phyloP scores from a whole-genome alignment of 2,888 invertebrate species.

The Acholoe squamosa region DNA sequence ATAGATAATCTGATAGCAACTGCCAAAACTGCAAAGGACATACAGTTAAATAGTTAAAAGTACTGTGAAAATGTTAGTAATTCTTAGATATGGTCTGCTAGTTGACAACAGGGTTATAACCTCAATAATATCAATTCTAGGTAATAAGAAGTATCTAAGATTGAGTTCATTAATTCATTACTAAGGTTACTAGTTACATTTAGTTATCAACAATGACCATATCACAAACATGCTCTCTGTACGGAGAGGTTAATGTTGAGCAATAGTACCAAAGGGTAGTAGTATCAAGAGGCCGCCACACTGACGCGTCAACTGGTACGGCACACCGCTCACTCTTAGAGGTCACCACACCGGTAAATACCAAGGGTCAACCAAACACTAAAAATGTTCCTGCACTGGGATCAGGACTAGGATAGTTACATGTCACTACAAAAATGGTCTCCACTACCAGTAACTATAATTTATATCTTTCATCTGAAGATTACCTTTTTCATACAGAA shows the following conservation, averaged over 20 bases:
- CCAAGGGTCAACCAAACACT: neutral
- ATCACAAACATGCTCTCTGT: constrained; percentile 22
- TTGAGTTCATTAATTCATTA: constrained; percentile 31
- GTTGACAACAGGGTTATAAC: constrained; percentile 39
- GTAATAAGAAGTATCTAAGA: constrained; percentile 38
- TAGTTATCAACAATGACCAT: constrained; percentile 55
- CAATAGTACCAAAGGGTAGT: constrained; percentile 44
- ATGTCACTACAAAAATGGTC: too few species aligned
- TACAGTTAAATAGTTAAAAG: constrained; percentile 47
- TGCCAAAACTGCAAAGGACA: constrained; percentile 51
- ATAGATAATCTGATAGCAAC: constrained; percentile 52
- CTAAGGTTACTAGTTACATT: constrained; percentile 35
- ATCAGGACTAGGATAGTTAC: too few species aligned
- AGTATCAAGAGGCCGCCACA: neutral
- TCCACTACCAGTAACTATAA: too few species aligned
- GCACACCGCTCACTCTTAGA: neutral
- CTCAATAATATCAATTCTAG: constrained; percentile 48
- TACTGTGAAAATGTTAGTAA: constrained; percentile 28
- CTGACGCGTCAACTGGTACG: neutral
- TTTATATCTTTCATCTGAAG: too few species aligned
- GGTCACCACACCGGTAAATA: neutral
- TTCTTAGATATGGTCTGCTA: constrained; percentile 49
- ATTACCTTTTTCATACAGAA: too few species aligned
- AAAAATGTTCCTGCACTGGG: too few species aligned
- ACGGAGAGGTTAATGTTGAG: constrained; percentile 33